phyloP scores from a whole-genome alignment of 2,888 invertebrate genomes.

The Dryobota labecula region DNA sequence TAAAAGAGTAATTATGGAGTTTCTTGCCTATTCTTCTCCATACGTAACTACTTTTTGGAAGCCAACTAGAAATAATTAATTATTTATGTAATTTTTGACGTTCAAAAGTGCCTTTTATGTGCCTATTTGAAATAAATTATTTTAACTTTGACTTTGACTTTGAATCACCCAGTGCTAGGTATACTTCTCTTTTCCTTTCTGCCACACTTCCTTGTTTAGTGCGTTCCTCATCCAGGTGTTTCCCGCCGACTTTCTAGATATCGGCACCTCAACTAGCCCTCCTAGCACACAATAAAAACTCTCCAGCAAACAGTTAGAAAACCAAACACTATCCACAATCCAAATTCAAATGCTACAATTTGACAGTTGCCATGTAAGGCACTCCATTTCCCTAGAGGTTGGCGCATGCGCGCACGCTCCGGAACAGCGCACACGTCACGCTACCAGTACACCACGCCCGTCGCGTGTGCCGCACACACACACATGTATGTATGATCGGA shows the following conservation, averaged over 20 bases:
- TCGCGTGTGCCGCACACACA: slow-evolving; percentile 68
- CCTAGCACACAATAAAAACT: neutral
- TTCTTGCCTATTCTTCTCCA: no score
- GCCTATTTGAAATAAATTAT: no score
- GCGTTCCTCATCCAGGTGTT: neutral
- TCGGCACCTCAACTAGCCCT: neutral
- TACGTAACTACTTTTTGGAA: no score
- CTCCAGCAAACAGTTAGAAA: neutral
- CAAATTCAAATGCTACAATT: slow-evolving; percentile 51
- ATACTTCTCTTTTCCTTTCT: no score
- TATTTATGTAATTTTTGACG: no score
- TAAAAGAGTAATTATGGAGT: no score
- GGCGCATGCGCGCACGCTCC: slow-evolving; percentile 76
- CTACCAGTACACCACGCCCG: slow-evolving; percentile 72
- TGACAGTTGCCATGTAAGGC: slow-evolving; percentile 66
- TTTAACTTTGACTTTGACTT: no score
- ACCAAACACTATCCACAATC: neutral
- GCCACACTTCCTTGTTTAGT: neutral
- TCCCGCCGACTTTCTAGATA: neutral
- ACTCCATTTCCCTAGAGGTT: slow-evolving; percentile 64
- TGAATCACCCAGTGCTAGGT: no score
- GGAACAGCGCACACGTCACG: slow-evolving; percentile 87
- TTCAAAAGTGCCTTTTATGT: no score
- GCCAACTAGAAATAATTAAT: no score
- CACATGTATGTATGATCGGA: neutral